Evolutionary conservation across 2,888 invertebrate genomes (phyloP).

Genomic region (Heliconius aoede): DNA sequence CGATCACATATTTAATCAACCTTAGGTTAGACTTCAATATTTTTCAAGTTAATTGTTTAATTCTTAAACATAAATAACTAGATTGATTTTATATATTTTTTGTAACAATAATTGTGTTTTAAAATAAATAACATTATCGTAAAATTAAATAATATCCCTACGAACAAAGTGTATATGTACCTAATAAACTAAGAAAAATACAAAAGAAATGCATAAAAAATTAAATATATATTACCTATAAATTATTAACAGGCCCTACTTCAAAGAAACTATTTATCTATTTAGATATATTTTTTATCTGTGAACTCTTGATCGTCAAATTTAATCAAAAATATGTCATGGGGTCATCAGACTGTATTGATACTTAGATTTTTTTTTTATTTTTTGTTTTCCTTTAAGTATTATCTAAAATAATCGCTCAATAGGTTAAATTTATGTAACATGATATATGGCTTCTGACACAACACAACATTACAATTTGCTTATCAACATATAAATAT

Average conservation of each 20-base stretch:
- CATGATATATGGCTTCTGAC: background rate
- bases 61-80: background rate
- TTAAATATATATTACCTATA: no score
- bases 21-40: background rate
- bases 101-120: background rate
- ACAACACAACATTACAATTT: background rate
- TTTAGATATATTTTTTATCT: no score
- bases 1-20: background rate
- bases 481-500: background rate
- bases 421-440: constrained; percentile 4
- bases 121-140: background rate
- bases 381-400: background rate
- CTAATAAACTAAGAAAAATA: background rate
- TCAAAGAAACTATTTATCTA: no score
- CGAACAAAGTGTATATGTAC: background rate
- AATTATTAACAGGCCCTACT: no score
- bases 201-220: background rate
- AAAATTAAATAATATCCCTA: background rate
- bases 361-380: background rate
- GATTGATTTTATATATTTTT: background rate
- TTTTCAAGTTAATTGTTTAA: background rate
- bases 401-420: constrained; percentile 3
- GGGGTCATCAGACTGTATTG: background rate
- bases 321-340: constrained; percentile 3
- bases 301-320: constrained; percentile 4